These are phyloP conservation scores for Tiaroga cobitis DNA, from an alignment of 2,797 vertebrate species.

Conservation along the genomic window DNA sequence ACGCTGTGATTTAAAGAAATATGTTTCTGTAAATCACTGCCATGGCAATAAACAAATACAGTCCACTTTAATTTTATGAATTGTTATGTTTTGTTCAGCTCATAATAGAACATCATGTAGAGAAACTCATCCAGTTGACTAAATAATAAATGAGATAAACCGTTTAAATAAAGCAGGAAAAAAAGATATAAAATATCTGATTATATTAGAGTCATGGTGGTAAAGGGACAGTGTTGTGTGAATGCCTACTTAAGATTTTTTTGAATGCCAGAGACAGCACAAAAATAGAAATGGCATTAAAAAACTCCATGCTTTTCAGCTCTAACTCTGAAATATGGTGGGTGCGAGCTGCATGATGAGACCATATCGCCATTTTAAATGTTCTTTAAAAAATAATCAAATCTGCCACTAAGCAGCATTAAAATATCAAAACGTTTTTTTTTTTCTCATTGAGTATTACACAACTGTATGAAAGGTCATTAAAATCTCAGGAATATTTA, in stretches of 20 bases:
- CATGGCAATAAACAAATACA: neutral
- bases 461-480: neutral
- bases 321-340: neutral
- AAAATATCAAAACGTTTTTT: neutral
- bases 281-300: neutral
- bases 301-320: neutral
- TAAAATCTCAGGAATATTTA: slow-evolving; percentile 1
- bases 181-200: no score
- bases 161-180: no score
- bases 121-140: neutral
- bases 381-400: neutral
- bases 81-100: neutral
- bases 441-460: neutral
- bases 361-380: neutral
- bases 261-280: neutral
- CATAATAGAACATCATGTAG: neutral
- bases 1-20: no score
- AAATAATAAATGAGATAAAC: neutral
- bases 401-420: neutral
- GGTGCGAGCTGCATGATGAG: neutral
- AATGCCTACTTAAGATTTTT: no score
- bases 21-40: neutral
- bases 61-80: neutral
- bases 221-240: neutral
- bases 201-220: no score